These are phyloP conservation scores for Temnothorax unifasciatus DNA, from an alignment of 2,888 invertebrate species.

Conservation along the genomic window DNA sequence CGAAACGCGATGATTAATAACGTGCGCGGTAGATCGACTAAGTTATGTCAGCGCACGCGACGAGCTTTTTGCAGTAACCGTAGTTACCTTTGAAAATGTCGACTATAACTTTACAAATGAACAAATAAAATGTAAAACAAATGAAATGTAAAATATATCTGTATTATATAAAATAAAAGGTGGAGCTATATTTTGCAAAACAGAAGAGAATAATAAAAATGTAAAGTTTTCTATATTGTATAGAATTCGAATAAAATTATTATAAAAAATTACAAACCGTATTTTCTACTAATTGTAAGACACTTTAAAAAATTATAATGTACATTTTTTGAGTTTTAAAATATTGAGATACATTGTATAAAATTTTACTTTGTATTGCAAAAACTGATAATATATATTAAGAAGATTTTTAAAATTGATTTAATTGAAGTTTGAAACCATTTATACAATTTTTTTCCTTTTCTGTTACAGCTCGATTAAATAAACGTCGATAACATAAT, in stretches of 20 bases:
- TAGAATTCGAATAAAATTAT: neutral
- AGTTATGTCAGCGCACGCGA: conserved; percentile 61
- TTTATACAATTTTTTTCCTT: too few relatives aligned
- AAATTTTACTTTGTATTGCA: neutral
- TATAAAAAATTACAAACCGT: neutral
- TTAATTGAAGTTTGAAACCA: neutral
- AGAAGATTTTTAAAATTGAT: neutral
- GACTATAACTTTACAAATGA: neutral
- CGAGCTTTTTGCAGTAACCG: neutral
- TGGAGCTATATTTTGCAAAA: neutral
- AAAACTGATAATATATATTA: neutral
- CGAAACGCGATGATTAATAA: conserved; percentile 60
- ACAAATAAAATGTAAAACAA: neutral
- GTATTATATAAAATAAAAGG: neutral
- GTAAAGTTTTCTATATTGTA: neutral
- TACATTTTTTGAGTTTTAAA: neutral
- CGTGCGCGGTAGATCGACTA: conserved; percentile 3
- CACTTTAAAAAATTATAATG: neutral
- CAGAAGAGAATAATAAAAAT: neutral
- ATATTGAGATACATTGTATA: neutral
- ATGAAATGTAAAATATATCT: neutral
- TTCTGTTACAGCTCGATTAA: conserved; percentile 51
- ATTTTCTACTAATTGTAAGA: neutral
- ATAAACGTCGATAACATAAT: conserved; percentile 60
- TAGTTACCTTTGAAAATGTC: conserved; percentile 9